A percentile compares a stretch with the other conserved stretches of the same genome.
Evolutionary conservation across 2,113 vertebrate genomes (phyloP).

Genomic region (Xenopus laevis): DNA sequence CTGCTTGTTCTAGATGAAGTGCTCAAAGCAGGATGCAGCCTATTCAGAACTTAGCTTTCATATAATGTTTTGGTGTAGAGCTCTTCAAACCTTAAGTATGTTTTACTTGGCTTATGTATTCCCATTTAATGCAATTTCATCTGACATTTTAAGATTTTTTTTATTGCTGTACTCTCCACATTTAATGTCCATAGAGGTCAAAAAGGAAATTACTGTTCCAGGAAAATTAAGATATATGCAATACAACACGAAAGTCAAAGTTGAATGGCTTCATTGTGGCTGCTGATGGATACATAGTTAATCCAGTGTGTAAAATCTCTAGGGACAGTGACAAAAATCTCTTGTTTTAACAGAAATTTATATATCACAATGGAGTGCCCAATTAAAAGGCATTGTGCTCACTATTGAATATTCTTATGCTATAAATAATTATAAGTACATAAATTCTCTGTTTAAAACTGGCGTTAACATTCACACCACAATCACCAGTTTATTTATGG

Average conservation of each 20-base stretch:
- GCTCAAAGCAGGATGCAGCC: conserved; percentile 52
- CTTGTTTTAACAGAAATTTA: too few relatives aligned
- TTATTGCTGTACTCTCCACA: conserved; percentile 58
- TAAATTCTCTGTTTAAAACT: too few relatives aligned
- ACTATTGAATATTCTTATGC: too few relatives aligned
- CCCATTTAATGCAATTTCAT: conserved; percentile 62
- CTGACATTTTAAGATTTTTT: conserved; percentile 67
- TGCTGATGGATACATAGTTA: conserved; percentile 59
- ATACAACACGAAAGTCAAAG: conserved; percentile 50
- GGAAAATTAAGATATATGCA: conserved; percentile 59
- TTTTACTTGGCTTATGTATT: conserved; percentile 66
- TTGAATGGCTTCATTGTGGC: conserved; percentile 49
- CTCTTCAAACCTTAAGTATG: conserved; percentile 57
- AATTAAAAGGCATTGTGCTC: not conserved
- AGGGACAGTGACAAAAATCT: not conserved
- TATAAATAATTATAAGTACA: too few relatives aligned
- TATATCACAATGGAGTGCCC: too few relatives aligned
- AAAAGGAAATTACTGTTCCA: conserved; percentile 65
- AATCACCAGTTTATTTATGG: too few relatives aligned
- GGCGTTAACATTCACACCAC: too few relatives aligned
- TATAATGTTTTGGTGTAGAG: conserved; percentile 62
- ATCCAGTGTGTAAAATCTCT: conserved; percentile 45
- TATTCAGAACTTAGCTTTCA: conserved; percentile 54
- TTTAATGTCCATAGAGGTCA: conserved; percentile 59
- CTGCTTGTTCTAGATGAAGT: conserved; percentile 55